Percentiles rank a stretch among this genome's conserved stretches.
These are phyloP conservation scores for Perithous albicinctus DNA, from an alignment of 2,888 invertebrate genomes.

Conservation along the genomic window DNA sequence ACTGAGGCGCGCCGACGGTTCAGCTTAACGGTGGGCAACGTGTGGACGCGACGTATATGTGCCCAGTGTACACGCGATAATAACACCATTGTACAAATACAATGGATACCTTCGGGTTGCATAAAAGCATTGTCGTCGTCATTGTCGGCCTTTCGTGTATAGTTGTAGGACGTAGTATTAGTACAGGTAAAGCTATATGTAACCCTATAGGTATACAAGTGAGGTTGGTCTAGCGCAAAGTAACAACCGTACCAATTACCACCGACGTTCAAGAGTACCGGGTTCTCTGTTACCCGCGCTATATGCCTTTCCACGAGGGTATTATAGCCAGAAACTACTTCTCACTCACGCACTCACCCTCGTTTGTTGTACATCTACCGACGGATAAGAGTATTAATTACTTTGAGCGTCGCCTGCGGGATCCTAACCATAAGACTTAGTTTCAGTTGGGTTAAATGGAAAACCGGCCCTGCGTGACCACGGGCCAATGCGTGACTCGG, in stretches of 20 bases:
- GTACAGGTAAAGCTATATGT: slow-evolving; percentile 4
- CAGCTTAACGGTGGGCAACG: slow-evolving; percentile 25
- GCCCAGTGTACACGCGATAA: slow-evolving; percentile 42
- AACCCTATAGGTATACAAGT: not conserved
- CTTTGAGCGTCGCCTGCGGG: slow-evolving; percentile 20
- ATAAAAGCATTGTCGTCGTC: slow-evolving; percentile 51
- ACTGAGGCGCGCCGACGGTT: slow-evolving; percentile 15
- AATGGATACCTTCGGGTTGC: slow-evolving; percentile 50
- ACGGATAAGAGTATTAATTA: slow-evolving; percentile 55
- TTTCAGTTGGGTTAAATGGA: slow-evolving; percentile 23
- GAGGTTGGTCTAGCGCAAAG: slow-evolving; percentile 5
- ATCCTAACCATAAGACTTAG: not conserved
- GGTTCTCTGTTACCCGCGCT: slow-evolving; percentile 3
- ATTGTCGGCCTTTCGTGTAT: slow-evolving; percentile 30
- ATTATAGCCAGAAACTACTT: slow-evolving; percentile 24
- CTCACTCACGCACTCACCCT: slow-evolving; percentile 5
- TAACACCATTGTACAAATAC: slow-evolving; percentile 59
- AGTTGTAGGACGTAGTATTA: not conserved
- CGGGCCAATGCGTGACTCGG: slow-evolving; percentile 35
- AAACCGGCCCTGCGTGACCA: slow-evolving; percentile 34
- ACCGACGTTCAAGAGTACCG: slow-evolving; percentile 24
- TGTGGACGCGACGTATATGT: slow-evolving; percentile 18
- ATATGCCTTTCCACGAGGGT: slow-evolving; percentile 13
- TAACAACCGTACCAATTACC: slow-evolving; percentile 48
- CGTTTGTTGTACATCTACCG: slow-evolving; percentile 3